These are phyloP conservation scores for Acronicta aceris DNA, from an alignment of 2,888 invertebrate species.

Conservation along the genomic window DNA sequence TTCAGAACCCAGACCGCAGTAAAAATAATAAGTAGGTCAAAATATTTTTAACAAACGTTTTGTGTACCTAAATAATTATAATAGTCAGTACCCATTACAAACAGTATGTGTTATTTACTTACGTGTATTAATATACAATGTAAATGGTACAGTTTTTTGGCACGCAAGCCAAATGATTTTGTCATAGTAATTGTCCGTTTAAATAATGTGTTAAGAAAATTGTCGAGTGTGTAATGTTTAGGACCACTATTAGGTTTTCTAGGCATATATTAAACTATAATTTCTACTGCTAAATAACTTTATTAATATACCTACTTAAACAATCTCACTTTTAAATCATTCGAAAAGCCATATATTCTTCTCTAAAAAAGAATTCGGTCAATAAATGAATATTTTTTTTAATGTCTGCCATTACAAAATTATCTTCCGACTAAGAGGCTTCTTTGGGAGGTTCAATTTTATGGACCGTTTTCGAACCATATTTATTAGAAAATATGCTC, in stretches of 20 bases:
- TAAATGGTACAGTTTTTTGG: constrained; percentile 25
- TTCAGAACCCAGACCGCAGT: not conserved
- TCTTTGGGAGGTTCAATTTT: no score
- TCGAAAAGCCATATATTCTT: no score
- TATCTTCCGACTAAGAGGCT: no score
- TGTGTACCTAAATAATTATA: not conserved
- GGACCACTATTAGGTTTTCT: not conserved
- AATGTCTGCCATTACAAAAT: no score
- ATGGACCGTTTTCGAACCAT: no score
- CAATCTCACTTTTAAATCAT: no score
- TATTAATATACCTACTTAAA: no score
- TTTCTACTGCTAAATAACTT: no score
- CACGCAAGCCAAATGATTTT: constrained; percentile 23
- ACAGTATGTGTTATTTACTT: not conserved
- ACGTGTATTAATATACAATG: constrained; percentile 1
- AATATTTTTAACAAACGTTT: not conserved
- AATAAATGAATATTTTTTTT: no score
- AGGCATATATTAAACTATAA: no score
- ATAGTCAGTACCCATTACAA: not conserved
- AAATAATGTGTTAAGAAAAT: constrained; percentile 26
- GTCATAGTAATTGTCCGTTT: constrained; percentile 33
- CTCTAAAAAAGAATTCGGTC: no score
- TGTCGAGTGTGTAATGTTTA: constrained; percentile 3
- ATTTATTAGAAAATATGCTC: no score
- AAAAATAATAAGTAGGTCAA: not conserved